Conservation (phyloP, 2,797 vertebrate species). For the Hydrophis major region DNA sequence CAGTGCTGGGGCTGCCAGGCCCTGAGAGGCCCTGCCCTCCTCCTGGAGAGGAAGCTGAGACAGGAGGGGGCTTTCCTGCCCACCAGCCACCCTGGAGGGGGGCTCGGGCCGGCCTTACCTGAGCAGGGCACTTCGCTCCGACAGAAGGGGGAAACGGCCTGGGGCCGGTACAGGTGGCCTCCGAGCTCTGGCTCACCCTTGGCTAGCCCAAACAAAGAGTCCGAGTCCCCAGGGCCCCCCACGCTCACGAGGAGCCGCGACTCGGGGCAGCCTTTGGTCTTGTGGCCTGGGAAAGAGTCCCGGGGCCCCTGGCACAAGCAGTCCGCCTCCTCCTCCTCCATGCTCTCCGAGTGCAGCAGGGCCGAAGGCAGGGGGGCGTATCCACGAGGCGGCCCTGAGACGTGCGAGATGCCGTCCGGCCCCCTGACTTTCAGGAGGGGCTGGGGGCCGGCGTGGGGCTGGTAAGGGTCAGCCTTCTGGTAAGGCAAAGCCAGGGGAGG, state of each 20-base stretch:
- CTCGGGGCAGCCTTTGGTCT: slow-evolving; percentile 79
- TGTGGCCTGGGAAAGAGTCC: slow-evolving; percentile 77
- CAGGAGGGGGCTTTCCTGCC: neutral
- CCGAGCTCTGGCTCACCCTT: slow-evolving; percentile 79
- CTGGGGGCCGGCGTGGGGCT: slow-evolving; percentile 76
- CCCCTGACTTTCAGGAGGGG: slow-evolving; percentile 89
- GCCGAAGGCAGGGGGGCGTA: slow-evolving; percentile 64
- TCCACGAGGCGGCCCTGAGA: slow-evolving; percentile 54
- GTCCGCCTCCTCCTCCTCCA: slow-evolving; percentile 86
- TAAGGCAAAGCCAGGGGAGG: slow-evolving; percentile 73
- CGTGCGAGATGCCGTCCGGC: slow-evolving; percentile 78
- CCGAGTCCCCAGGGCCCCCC: slow-evolving; percentile 78
- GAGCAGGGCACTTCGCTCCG: slow-evolving; percentile 75
- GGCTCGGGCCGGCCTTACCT: slow-evolving; percentile 73
- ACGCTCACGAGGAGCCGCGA: slow-evolving; percentile 68
- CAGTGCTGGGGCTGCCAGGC: neutral
- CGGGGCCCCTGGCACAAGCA: slow-evolving; percentile 72
- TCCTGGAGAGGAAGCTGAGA: neutral
- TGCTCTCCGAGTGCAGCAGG: slow-evolving; percentile 91
- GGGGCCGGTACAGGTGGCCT: slow-evolving; percentile 80
- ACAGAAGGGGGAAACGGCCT: slow-evolving; percentile 63
- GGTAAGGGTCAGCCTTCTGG: slow-evolving; percentile 74
- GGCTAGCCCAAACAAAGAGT: slow-evolving; percentile 81
- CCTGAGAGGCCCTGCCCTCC: neutral
- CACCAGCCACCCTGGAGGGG: too few relatives aligned